Conservation (phyloP, 2,797 vertebrate species). For the Sitta carolinensis region DNA sequence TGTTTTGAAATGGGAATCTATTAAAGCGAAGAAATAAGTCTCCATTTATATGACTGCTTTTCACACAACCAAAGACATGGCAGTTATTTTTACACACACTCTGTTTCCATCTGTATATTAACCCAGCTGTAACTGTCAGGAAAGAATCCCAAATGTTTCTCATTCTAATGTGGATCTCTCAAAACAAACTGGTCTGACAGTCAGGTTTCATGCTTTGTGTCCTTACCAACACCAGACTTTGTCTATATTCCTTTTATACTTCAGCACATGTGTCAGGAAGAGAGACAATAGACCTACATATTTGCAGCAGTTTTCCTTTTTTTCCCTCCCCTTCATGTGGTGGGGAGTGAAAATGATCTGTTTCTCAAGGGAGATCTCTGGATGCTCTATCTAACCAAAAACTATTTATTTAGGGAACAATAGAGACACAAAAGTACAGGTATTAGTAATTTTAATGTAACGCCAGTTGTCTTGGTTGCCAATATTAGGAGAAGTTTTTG, state of each 20-base stretch:
- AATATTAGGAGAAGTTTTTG: neutral
- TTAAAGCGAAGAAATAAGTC: neutral
- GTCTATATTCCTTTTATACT: neutral
- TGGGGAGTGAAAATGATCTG: neutral
- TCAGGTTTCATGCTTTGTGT: neutral
- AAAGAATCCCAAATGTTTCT: neutral
- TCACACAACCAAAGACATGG: neutral
- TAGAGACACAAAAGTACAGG: neutral
- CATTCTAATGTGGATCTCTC: neutral
- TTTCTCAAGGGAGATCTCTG: neutral
- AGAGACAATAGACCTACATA: neutral
- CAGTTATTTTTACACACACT: neutral
- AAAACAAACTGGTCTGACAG: neutral
- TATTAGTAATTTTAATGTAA: neutral
- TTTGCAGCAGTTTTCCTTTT: neutral
- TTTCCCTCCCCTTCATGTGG: neutral
- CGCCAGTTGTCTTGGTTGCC: neutral
- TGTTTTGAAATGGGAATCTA: constrained; percentile 51
- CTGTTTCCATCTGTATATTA: neutral
- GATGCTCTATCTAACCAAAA: neutral
- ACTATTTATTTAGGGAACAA: neutral
- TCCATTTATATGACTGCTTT: neutral
- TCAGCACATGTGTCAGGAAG: neutral
- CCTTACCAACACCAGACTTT: neutral
- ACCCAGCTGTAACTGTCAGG: neutral